These are phyloP conservation scores for Nibea albiflora DNA, from an alignment of 2,113 vertebrate species.

Conservation along the genomic window DNA sequence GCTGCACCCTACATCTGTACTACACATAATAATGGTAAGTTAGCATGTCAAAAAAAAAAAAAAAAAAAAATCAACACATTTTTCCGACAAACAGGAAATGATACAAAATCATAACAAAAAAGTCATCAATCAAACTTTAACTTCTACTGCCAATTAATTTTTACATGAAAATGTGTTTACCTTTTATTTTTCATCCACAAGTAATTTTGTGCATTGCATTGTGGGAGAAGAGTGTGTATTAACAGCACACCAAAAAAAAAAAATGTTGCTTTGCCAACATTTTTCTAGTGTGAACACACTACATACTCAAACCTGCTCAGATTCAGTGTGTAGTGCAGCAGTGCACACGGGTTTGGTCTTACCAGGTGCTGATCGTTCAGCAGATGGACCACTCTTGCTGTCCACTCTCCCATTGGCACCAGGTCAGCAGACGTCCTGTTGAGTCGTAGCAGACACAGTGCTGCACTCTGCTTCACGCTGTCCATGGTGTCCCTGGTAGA, in stretches of 20 bases:
- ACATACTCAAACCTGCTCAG: background rate
- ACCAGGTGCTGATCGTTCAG: constrained; percentile 94
- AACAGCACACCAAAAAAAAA: background rate
- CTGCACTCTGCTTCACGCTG: constrained; percentile 93
- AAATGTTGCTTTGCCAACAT: background rate
- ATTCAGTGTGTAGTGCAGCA: background rate
- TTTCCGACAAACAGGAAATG: too few relatives aligned
- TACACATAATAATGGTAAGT: background rate
- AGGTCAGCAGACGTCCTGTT: constrained; percentile 91
- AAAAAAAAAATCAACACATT: too few relatives aligned
- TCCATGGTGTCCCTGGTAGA: constrained; percentile 90
- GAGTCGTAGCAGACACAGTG: constrained; percentile 89
- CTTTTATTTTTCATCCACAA: too few relatives aligned
- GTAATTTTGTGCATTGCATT: background rate
- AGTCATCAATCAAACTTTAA: too few relatives aligned
- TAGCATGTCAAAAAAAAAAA: background rate
- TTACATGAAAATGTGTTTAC: background rate
- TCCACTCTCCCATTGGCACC: constrained; percentile 94
- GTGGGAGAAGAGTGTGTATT: background rate
- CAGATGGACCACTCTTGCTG: constrained; percentile 90
- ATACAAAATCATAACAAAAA: too few relatives aligned
- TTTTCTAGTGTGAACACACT: background rate
- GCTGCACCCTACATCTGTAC: background rate
- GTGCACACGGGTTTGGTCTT: background rate
- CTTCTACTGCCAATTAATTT: background rate